A percentile compares a stretch with the other conserved stretches of the same genome.
phyloP scores from a whole-genome alignment of 1,140 invertebrate genomes.

The Drosophila tristis region DNA sequence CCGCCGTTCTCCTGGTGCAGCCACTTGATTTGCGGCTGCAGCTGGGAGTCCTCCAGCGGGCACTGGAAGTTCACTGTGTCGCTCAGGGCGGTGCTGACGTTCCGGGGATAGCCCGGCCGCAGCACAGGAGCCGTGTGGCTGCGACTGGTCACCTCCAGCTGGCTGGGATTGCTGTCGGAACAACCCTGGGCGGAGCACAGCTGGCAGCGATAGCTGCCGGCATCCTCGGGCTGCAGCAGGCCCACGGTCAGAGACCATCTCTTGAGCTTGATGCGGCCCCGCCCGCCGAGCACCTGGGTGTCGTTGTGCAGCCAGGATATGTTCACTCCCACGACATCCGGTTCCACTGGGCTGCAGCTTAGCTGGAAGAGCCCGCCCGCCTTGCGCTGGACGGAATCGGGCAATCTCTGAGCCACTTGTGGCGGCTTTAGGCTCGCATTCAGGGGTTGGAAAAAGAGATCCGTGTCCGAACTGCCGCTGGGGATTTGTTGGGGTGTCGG shows the following conservation, averaged over 20 bases:
- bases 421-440: neutral
- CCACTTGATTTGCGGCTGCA: constrained; percentile 92
- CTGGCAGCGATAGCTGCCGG: constrained; percentile 93
- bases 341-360: constrained; percentile 86
- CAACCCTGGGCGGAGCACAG: constrained; percentile 91
- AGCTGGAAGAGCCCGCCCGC: constrained; percentile 88
- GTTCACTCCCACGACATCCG: constrained; percentile 87
- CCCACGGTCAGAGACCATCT: constrained; percentile 89
- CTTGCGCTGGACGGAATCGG: constrained; percentile 66
- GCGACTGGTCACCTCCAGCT: constrained; percentile 71
- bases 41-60: constrained; percentile 87
- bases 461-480: neutral
- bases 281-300: constrained; percentile 70
- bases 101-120: constrained; percentile 90
- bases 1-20: constrained; percentile 16
- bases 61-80: constrained; percentile 90
- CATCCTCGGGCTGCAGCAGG: constrained; percentile 89
- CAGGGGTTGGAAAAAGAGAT: constrained; percentile 34
- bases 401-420: constrained; percentile 56
- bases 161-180: constrained; percentile 87
- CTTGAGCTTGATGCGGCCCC: constrained; percentile 64
- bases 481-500: neutral
- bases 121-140: constrained; percentile 91
- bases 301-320: constrained; percentile 91
- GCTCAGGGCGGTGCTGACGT: constrained; percentile 89